Conservation (phyloP, 2,797 vertebrate species). For the Basileuterus tristriatus region DNA sequence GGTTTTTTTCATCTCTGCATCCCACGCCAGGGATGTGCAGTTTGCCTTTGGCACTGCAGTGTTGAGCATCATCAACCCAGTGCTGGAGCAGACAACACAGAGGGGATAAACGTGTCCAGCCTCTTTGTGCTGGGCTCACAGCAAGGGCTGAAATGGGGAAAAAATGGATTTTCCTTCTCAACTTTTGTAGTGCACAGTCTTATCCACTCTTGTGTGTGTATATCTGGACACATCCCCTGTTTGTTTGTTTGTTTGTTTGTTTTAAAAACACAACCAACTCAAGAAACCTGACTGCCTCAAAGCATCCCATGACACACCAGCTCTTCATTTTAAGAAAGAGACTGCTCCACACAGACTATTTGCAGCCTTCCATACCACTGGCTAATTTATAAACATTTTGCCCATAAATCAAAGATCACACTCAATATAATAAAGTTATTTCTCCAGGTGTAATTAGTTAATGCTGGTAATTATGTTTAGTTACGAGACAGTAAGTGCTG, state of each 20-base stretch:
- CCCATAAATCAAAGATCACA: neutral
- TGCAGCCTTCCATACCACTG: neutral
- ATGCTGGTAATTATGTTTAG: neutral
- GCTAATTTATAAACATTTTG: neutral
- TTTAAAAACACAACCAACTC: neutral
- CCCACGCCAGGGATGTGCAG: neutral
- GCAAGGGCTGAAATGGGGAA: accelerated
- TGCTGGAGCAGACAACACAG: neutral
- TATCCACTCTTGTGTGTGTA: accelerated
- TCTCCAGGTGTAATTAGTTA: neutral
- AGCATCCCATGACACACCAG: neutral
- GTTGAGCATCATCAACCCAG: neutral
- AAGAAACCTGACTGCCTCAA: neutral
- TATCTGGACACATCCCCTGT: neutral
- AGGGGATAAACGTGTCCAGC: accelerated
- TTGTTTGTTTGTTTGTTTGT: too few relatives aligned
- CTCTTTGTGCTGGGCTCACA: neutral
- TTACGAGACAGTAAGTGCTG: neutral
- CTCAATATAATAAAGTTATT: neutral
- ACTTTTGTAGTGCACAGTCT: accelerated
- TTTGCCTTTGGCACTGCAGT: neutral
- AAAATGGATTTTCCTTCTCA: neutral
- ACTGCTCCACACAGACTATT: neutral
- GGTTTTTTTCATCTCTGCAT: neutral
- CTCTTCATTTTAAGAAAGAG: neutral